Evolutionary conservation across 2,888 invertebrate species (phyloP).

Genomic region (Bellardia pandia): DNA sequence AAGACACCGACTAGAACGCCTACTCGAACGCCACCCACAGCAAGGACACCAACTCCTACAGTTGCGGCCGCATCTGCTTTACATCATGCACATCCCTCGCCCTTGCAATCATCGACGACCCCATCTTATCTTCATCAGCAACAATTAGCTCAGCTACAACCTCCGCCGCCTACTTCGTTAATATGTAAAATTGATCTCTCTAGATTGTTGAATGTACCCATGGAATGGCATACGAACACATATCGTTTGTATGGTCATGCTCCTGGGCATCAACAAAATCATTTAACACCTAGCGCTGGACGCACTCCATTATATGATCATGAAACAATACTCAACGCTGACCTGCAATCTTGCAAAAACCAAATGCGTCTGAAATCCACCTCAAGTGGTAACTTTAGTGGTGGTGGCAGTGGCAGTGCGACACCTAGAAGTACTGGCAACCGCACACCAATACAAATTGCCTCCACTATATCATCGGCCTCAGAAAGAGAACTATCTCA

Average conservation of each 20-base stretch:
- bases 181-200: conserved; percentile 83
- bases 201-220: conserved; percentile 79
- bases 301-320: conserved; percentile 75
- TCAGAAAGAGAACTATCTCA: conserved; percentile 71
- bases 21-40: conserved; percentile 76
- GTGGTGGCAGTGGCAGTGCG: conserved; percentile 68
- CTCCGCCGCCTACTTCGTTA: conserved; percentile 76
- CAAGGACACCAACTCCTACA: conserved; percentile 80
- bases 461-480: conserved; percentile 39
- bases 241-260: conserved; percentile 77
- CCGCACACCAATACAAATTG: conserved; percentile 66
- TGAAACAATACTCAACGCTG: conserved; percentile 75
- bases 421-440: conserved; percentile 75
- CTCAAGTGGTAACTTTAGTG: conserved; percentile 58
- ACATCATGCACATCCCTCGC: conserved; percentile 56
- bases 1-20: conserved; percentile 77
- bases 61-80: conserved; percentile 67
- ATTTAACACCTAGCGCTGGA: conserved; percentile 67
- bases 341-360: conserved; percentile 73
- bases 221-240: conserved; percentile 80
- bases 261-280: conserved; percentile 62
- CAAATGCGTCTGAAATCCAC: conserved; percentile 73
- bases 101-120: conserved; percentile 74
- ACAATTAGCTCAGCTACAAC: conserved; percentile 48
- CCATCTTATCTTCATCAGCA: conserved; percentile 68